phyloP scores from a whole-genome alignment of 2,113 vertebrate genomes.

The Gulo gulo region DNA sequence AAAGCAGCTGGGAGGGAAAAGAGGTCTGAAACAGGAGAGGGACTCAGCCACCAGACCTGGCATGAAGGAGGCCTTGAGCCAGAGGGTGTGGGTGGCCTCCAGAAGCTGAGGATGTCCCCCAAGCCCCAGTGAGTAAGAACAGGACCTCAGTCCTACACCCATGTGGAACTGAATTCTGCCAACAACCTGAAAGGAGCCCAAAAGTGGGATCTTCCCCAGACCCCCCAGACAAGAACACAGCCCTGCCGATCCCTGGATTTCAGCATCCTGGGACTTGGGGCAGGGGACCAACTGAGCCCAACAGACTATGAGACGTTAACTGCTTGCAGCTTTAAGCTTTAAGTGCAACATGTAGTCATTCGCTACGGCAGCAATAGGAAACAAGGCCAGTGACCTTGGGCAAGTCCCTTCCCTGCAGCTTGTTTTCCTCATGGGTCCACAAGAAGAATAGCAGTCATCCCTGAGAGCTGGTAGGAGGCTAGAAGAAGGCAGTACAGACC shows the following conservation, averaged over 20 bases:
- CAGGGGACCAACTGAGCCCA: not conserved
- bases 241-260: not conserved
- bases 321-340: not conserved
- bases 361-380: not conserved
- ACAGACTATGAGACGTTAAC: not conserved
- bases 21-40: too few species aligned
- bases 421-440: not conserved
- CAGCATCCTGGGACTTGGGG: too few species aligned
- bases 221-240: not conserved
- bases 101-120: not conserved
- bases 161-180: not conserved
- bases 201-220: not conserved
- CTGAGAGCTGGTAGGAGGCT: not conserved
- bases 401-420: not conserved
- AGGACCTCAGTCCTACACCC: not conserved
- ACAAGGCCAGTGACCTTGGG: not conserved
- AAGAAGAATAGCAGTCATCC: not conserved
- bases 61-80: not conserved
- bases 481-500: not conserved
- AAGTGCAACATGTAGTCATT: too few species aligned
- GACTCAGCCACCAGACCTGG: accelerated
- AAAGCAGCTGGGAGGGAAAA: not conserved
- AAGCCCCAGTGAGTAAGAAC: not conserved
- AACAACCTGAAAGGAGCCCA: not conserved
- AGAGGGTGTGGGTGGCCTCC: not conserved